Evolutionary conservation across 1,140 invertebrate species (phyloP), one percentile per base, ranked within the genome.

Genomic region (Plutomurus gul): DNA sequence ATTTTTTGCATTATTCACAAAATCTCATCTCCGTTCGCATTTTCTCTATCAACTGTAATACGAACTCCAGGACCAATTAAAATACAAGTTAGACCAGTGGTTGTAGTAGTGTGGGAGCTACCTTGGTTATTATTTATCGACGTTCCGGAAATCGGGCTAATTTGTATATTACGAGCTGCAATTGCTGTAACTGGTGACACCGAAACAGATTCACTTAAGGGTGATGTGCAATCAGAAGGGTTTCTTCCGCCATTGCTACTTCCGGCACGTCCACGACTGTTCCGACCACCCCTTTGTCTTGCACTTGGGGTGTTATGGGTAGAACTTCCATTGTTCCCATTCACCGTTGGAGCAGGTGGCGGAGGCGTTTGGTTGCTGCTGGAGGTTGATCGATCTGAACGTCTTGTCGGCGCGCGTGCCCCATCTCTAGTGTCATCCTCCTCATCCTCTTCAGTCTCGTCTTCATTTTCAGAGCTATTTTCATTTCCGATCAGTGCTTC

Each of bases 351-450:
- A 70, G 51, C 33, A 2, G 75, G 56, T 39, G 74, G 74, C 16
- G 81, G 78, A 20, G 81, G 49, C n/a, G 51, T 39, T 40, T 77
- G 46, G 46, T 82, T 79, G 18, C 73, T 78, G 30, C 81, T 82
- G 20, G 81, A 77, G 33, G 74, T 82, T 27, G 81, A 82, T 36
- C 77, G 60, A 27, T 82, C 81, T 0, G 81, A 82, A 30, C 81
- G 22, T 47, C 75, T 56, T 46, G 81, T 79, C 0, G 81, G 77
- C 11, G 81, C 77, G n/a, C 78, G 40, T 16, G 77, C 81, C 13
- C 81, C 81, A 37, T 82, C 81, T 18, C 81, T 18, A 0, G 60
- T 33, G 4, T 79, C 77, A 39, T 73, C 51, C 13, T 79, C 81
- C 4, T 78, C 80, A 30, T 75, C 75, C n/a, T 71, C 65, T 33